Evolutionary conservation across 1,140 invertebrate genomes (phyloP).

Genomic region (Anagrus nilaparvatae): DNA sequence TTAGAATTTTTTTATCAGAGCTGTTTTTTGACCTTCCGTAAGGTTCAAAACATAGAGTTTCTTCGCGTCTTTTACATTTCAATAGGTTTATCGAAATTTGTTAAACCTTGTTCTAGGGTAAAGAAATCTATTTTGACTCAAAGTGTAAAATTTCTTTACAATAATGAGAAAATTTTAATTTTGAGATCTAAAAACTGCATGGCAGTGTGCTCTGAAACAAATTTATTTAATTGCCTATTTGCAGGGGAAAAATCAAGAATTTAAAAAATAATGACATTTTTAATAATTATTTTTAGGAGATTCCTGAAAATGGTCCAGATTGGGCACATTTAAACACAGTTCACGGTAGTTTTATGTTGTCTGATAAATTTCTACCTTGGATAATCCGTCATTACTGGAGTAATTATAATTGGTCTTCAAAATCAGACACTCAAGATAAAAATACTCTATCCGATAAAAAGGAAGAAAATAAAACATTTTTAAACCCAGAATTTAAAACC

Average conservation of each 20-base stretch:
- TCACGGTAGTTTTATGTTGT: conserved; percentile 53
- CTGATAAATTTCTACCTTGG: conserved; percentile 40
- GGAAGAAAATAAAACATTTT: background rate
- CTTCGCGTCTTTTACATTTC: too few species aligned
- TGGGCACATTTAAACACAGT: conserved; percentile 67
- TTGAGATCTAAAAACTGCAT: background rate
- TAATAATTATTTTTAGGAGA: conserved; percentile 63
- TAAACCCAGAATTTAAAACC: conserved; percentile 8
- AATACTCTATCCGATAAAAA: background rate
- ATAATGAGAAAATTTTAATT: conserved; percentile 5
- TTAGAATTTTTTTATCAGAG: too few species aligned
- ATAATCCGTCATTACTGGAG: conserved; percentile 32
- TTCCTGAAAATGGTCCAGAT: conserved; percentile 87
- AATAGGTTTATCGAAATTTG: too few species aligned
- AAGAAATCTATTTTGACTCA: too few species aligned
- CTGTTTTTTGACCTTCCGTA: too few species aligned
- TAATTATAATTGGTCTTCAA: conserved; percentile 24
- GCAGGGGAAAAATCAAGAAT: background rate
- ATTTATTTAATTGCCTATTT: conserved; percentile 1
- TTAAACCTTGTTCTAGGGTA: too few species aligned
- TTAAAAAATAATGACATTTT: conserved; percentile 4
- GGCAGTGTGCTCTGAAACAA: too few species aligned
- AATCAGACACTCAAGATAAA: conserved; percentile 8
- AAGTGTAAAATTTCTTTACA: background rate
- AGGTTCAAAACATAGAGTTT: too few species aligned